Conservation (phyloP, 2,888 invertebrate genomes). For the Cerceris rybyensis region DNA sequence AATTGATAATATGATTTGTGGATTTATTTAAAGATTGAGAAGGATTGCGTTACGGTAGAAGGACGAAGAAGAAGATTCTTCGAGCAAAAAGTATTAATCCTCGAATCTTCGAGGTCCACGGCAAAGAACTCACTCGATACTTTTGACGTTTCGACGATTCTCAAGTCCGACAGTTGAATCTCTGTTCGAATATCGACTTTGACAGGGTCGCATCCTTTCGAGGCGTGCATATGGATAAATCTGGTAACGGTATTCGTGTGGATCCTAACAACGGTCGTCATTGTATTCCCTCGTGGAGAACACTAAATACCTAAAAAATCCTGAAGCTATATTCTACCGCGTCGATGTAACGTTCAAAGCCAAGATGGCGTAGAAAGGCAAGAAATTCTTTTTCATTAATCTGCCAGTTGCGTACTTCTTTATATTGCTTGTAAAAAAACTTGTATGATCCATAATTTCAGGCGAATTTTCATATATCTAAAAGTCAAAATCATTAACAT, state of each 20-base stretch:
- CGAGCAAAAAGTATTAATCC: neutral
- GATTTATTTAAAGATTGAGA: neutral
- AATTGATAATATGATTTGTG: too few species aligned
- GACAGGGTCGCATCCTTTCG: slow-evolving; percentile 28
- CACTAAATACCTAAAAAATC: neutral
- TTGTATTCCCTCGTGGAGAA: slow-evolving; percentile 37
- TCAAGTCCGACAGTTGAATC: slow-evolving; percentile 53
- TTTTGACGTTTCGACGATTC: slow-evolving; percentile 53
- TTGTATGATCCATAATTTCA: too few species aligned
- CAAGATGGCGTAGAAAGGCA: too few species aligned
- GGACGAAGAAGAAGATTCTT: neutral
- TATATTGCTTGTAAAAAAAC: too few species aligned
- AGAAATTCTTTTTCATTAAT: too few species aligned
- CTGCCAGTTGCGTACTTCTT: too few species aligned
- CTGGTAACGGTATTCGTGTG: slow-evolving; percentile 28
- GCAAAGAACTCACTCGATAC: slow-evolving; percentile 24
- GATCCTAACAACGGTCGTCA: slow-evolving; percentile 34
- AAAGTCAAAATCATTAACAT: too few species aligned
- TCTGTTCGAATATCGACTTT: slow-evolving; percentile 60
- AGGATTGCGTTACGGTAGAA: neutral
- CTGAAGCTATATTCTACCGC: too few species aligned
- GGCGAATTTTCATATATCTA: too few species aligned
- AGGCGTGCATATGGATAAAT: slow-evolving; percentile 18
- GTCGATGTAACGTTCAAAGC: too few species aligned
- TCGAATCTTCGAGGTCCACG: neutral